phyloP scores from a whole-genome alignment of 2,113 vertebrate genomes.

The Dendrocopos noguchii region DNA sequence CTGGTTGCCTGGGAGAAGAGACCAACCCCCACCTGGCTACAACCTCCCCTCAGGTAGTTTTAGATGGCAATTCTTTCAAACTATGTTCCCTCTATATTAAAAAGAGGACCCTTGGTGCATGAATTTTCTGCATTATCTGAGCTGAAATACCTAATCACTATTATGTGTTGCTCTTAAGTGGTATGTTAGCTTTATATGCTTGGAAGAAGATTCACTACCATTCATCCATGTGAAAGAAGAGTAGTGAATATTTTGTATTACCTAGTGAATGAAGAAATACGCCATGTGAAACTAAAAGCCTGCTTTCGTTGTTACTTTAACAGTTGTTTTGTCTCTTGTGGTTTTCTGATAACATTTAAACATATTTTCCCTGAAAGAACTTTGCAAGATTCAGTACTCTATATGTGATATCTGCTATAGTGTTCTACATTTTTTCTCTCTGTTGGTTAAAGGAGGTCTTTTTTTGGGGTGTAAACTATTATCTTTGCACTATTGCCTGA shows the following conservation, averaged over 20 bases:
- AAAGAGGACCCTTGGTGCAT: background rate
- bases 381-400: background rate
- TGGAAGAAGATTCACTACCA: background rate
- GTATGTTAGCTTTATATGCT: slow-evolving; percentile 12
- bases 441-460: background rate
- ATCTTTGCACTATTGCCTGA: background rate
- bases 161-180: background rate
- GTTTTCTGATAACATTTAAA: slow-evolving; percentile 31
- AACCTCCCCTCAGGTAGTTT: no score
- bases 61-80: background rate
- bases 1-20: no score
- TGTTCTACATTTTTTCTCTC: background rate
- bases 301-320: slow-evolving; percentile 45
- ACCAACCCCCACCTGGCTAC: no score
- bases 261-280: slow-evolving; percentile 22
- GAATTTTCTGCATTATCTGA: background rate
- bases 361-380: slow-evolving; percentile 3
- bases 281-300: slow-evolving; percentile 47
- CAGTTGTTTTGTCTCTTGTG: slow-evolving; percentile 35
- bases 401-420: background rate
- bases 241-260: slow-evolving; percentile 20
- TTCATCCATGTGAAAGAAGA: slow-evolving; percentile 32
- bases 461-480: background rate
- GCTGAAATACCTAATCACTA: background rate
- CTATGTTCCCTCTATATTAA: rapidly evolving